Evolutionary conservation across 1,140 invertebrate genomes (phyloP), one percentile per base, ranked within the genome.

Genomic region (Belonocnema kinseyi): DNA sequence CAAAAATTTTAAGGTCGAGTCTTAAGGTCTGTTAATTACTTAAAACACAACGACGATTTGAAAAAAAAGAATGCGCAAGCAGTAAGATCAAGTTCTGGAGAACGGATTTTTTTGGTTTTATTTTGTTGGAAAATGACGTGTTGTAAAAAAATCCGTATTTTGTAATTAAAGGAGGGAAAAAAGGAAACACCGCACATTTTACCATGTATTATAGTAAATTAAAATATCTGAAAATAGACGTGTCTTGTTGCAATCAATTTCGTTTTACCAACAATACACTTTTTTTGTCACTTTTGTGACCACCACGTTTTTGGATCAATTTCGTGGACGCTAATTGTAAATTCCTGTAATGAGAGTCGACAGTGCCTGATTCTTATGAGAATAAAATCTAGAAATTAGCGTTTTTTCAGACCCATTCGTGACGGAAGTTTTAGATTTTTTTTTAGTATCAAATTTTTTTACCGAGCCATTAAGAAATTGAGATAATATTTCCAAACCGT

Each of bases 181-280:
- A 73, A 79, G 26, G 51, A 54, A 79, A 78, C 82, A 85, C 77
- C 83, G 81, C 78, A 79, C 82, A 88, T 89, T 87, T 89, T 88
- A 88, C 83, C 82, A 84, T 89, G 83, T 89, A 89, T 86, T 86
- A 87, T 83, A 82, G 71, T 81, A 85, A 86, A 90, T 86, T 88
- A 87, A 87, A 87, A 86, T 85, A 84, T 82, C 75, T 83, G 76
- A 81, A 89, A 87, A 83, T 85, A 75, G 77, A 84, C 83, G 74
- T 83, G 85, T 84, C 80, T 84, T 78, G 77, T 82, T 85, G 82
- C 77, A 77, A 85, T 82, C 74, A 75, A 84, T 88, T 77, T 85
- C 26, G 61, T 85, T 80, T 74, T 82, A 80, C 70, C 73, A 81
- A 61, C 80, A 83, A 79, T 61, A 77, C 73, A 77, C 50, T 80